Evolutionary conservation across 2,888 invertebrate species (phyloP).

Genomic region (Ormyrus labotus): DNA sequence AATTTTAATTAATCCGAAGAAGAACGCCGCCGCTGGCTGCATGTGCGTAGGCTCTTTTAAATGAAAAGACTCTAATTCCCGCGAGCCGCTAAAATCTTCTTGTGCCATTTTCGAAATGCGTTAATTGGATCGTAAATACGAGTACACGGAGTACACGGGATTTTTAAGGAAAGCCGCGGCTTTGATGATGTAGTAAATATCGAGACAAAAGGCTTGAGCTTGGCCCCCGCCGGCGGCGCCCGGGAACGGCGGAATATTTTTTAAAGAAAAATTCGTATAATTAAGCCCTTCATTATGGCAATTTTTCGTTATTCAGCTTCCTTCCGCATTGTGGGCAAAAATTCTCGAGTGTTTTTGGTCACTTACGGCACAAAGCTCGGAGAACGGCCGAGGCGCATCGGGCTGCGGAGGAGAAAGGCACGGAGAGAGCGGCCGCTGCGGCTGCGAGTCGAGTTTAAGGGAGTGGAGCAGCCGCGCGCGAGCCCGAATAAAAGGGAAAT

Average conservation of each 20-base stretch:
- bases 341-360: slow-evolving; percentile 58
- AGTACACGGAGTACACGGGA: neutral
- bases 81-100: slow-evolving; percentile 5
- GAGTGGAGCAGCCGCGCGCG: slow-evolving; percentile 55
- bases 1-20: slow-evolving; percentile 56
- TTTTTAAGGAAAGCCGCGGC: slow-evolving; percentile 23
- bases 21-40: neutral
- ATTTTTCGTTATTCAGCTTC: slow-evolving; percentile 58
- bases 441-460: slow-evolving; percentile 41
- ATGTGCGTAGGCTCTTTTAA: neutral
- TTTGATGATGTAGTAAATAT: slow-evolving; percentile 41
- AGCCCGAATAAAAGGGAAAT: slow-evolving; percentile 74
- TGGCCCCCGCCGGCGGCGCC: neutral
- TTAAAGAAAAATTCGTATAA: slow-evolving; percentile 57
- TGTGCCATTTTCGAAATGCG: no score
- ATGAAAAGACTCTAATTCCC: neutral
- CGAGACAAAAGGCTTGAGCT: slow-evolving; percentile 40
- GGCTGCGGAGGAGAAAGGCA: slow-evolving; percentile 39
- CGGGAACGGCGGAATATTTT: slow-evolving; percentile 21
- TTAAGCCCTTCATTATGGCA: slow-evolving; percentile 58
- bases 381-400: slow-evolving; percentile 57
- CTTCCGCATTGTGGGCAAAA: slow-evolving; percentile 50
- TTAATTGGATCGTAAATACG: slow-evolving; percentile 33
- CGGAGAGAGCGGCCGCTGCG: neutral
- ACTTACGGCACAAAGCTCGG: slow-evolving; percentile 52